Conservation (phyloP, 2,888 invertebrate genomes). For the Tortricodes alternella region DNA sequence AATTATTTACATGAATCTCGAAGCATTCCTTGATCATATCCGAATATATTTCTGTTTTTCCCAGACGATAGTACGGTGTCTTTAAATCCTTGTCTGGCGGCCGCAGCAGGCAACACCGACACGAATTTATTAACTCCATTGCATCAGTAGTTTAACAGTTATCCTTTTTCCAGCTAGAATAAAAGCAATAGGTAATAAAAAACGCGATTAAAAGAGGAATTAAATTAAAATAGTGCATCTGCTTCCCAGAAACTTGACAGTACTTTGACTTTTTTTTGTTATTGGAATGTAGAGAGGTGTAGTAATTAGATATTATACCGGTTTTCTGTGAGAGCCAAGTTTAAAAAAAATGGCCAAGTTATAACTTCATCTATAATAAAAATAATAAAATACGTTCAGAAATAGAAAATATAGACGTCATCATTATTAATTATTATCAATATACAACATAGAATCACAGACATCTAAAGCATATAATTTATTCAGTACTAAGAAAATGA, state of each 20-base stretch:
- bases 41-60: constrained; percentile 61
- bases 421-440: too few species aligned
- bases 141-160: neutral
- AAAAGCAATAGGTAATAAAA: neutral
- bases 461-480: too few species aligned
- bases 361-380: neutral
- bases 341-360: constrained; percentile 1
- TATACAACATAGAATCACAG: too few species aligned
- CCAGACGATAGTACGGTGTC: constrained; percentile 51
- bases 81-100: constrained; percentile 66
- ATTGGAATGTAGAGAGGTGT: neutral
- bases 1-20: constrained; percentile 63
- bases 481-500: too few species aligned
- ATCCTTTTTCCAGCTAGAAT: neutral
- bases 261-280: constrained; percentile 13
- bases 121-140: constrained; percentile 51
- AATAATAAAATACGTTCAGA: constrained; percentile 28
- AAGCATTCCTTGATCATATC: constrained; percentile 75
- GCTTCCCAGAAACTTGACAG: constrained; percentile 22
- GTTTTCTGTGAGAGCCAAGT: neutral
- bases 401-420: neutral
- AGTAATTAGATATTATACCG: neutral
- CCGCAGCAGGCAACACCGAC: constrained; percentile 63
- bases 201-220: neutral
- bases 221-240: constrained; percentile 5